These are phyloP conservation scores for Synaphobranchus kaupii DNA, from an alignment of 2,797 vertebrate genomes.

Conservation along the genomic window DNA sequence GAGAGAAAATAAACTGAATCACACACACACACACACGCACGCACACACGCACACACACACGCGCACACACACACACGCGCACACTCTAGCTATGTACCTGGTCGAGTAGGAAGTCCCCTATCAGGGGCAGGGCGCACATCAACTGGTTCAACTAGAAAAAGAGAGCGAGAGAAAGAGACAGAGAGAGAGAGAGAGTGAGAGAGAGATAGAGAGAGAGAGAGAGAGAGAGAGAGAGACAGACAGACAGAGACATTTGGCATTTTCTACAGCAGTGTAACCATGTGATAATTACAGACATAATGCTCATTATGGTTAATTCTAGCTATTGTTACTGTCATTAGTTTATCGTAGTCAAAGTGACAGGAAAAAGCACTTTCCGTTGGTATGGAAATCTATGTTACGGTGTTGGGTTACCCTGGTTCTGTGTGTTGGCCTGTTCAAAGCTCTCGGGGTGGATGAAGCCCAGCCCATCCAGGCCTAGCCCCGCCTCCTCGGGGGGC, in stretches of 20 bases:
- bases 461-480: constrained; percentile 82
- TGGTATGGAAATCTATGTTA: too few relatives aligned
- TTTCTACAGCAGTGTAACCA: neutral
- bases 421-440: constrained; percentile 92
- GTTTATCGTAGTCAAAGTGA: too few relatives aligned
- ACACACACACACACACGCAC: constrained; percentile 5
- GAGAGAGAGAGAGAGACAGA: neutral
- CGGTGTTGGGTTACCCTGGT: constrained; percentile 74
- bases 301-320: neutral
- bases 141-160: constrained; percentile 86
- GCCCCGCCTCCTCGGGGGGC: constrained; percentile 79
- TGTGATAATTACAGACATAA: neutral
- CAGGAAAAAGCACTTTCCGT: too few relatives aligned
- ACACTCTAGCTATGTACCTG: constrained; percentile 74
- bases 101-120: constrained; percentile 89
- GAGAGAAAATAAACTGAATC: neutral
- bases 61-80: neutral
- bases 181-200: neutral
- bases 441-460: constrained; percentile 93
- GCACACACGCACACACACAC: constrained; percentile 17
- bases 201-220: constrained; percentile 16
- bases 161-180: neutral
- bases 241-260: neutral
- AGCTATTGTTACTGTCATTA: neutral
- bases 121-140: constrained; percentile 89